phyloP scores from a whole-genome alignment of 2,113 vertebrate species.

The Rhodinocichla rosea region DNA sequence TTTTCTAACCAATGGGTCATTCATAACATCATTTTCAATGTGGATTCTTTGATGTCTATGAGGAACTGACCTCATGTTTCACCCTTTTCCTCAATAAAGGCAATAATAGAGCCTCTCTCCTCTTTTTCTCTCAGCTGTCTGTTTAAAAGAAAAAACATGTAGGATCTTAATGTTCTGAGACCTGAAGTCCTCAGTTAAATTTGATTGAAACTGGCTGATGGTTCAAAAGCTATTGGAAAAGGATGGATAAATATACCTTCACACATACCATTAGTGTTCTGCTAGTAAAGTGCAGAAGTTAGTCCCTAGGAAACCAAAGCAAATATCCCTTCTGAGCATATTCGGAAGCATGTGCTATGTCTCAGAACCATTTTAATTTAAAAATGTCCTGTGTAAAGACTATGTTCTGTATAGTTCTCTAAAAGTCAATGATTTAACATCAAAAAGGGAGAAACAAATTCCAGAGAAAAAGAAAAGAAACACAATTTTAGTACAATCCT shows the following conservation, averaged over 20 bases:
- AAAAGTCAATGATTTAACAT: background rate
- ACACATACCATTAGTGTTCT: background rate
- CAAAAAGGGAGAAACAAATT: background rate
- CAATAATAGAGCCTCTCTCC: background rate
- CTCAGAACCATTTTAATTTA: background rate
- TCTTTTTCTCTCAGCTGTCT: background rate
- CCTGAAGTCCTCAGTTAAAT: background rate
- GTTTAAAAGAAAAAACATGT: background rate
- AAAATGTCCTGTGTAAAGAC: background rate
- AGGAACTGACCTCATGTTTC: background rate
- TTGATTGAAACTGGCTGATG: background rate
- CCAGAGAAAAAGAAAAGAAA: background rate
- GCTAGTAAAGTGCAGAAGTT: background rate
- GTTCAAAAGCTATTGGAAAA: constrained; percentile 10
- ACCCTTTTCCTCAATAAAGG: background rate
- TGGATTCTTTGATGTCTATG: background rate
- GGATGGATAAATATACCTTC: background rate
- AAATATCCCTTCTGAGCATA: background rate
- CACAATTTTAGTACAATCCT: background rate
- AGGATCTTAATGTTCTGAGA: background rate
- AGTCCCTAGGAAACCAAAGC: background rate
- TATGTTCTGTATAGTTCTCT: background rate
- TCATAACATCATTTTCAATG: background rate
- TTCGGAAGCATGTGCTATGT: background rate
- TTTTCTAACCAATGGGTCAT: background rate